These are phyloP conservation scores for Neolamprologus cancellatus DNA, from an alignment of 2,113 vertebrate genomes.

Conservation along the genomic window DNA sequence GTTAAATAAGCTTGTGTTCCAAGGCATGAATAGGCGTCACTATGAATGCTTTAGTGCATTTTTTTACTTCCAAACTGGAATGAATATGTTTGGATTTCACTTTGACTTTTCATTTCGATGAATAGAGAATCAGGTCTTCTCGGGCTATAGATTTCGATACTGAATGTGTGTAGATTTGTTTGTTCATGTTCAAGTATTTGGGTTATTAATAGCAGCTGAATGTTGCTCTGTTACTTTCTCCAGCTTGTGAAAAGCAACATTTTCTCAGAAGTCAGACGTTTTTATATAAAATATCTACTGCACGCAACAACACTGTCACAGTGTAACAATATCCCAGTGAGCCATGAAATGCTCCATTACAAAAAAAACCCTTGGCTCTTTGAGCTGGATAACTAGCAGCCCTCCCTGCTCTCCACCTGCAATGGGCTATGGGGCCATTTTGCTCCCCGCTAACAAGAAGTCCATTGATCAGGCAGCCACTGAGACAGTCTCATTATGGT, in stretches of 20 bases:
- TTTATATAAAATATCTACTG: not conserved
- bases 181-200: not conserved
- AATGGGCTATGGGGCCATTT: slow-evolving; percentile 50
- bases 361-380: slow-evolving; percentile 12
- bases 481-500: slow-evolving; percentile 73
- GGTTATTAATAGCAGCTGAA: not conserved
- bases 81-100: not conserved
- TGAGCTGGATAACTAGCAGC: slow-evolving; percentile 50
- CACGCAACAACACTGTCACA: not conserved
- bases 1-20: not conserved
- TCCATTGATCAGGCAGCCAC: slow-evolving; percentile 72
- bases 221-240: not conserved
- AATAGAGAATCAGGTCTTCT: not conserved
- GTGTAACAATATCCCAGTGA: slow-evolving; percentile 44
- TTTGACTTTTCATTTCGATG: not conserved
- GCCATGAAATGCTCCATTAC: slow-evolving; percentile 33
- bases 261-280: not conserved
- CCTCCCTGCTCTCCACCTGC: slow-evolving; percentile 58
- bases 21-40: not conserved
- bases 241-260: not conserved
- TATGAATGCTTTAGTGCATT: not conserved
- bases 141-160: accelerated
- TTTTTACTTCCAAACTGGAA: not conserved
- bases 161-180: not conserved
- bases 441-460: slow-evolving; percentile 63